Percentiles rank a stretch among this genome's conserved stretches.
Conservation (phyloP, 53 echinoderm and acorn worm species). For the Echinarachnius parma region DNA sequence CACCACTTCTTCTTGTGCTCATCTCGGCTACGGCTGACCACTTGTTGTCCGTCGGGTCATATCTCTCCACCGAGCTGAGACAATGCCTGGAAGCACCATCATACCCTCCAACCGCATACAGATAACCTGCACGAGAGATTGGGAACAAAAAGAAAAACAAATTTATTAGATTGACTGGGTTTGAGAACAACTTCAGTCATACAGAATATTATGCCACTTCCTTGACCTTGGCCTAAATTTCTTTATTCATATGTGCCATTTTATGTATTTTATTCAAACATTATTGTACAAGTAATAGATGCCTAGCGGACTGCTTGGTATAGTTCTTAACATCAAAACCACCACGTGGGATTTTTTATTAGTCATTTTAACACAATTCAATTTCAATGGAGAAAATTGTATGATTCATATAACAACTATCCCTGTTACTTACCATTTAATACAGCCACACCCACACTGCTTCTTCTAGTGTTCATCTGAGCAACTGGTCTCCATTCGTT, state of each 20-base stretch:
- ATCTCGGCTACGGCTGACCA: constrained; percentile 85
- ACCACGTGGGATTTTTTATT: too few species aligned
- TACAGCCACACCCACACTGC: constrained; percentile 97
- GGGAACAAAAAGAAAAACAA: background rate
- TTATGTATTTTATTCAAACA: too few species aligned
- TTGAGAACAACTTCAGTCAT: background rate
- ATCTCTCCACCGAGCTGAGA: constrained; percentile 94
- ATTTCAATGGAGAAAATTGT: too few species aligned
- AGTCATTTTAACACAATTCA: too few species aligned
- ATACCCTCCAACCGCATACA: constrained; percentile 97
- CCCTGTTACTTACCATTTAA: constrained; percentile 88
- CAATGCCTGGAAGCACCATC: constrained; percentile 97
- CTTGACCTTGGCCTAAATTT: too few species aligned
- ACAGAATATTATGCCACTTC: too few species aligned
- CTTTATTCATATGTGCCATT: too few species aligned
- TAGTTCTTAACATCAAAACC: too few species aligned
- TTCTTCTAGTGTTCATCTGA: constrained; percentile 82
- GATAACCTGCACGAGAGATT: constrained; percentile 45
- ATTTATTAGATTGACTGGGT: background rate
- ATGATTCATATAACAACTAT: too few species aligned
- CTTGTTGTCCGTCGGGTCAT: constrained; percentile 80
- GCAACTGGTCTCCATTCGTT: constrained; percentile 90
- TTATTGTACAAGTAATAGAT: too few species aligned
- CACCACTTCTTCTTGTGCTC: constrained; percentile 94
- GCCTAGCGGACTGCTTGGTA: too few species aligned